These are phyloP conservation scores for Sminthurides aquaticus DNA, from an alignment of 2,888 invertebrate species.

Conservation along the genomic window DNA sequence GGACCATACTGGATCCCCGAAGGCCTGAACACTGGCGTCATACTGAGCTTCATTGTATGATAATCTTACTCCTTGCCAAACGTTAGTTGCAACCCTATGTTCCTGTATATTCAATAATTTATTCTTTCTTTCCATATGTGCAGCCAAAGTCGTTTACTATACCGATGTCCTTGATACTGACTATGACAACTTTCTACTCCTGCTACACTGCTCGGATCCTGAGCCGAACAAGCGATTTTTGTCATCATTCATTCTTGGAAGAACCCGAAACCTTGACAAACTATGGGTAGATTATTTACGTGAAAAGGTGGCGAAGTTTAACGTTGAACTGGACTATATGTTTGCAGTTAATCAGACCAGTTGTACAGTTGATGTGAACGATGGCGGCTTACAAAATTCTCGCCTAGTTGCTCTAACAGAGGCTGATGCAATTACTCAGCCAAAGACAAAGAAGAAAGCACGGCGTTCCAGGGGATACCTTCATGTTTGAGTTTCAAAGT, in stretches of 20 bases:
- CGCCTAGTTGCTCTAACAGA: neutral
- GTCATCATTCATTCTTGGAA: constrained; percentile 72
- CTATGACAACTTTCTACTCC: constrained; percentile 70
- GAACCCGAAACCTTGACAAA: constrained; percentile 54
- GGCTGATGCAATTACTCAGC: neutral
- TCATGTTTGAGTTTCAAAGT: too few species aligned
- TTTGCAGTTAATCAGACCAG: constrained; percentile 70
- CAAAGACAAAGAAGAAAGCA: neutral
- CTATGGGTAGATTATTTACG: constrained; percentile 65
- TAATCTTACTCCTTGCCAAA: constrained; percentile 26
- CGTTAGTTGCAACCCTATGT: neutral
- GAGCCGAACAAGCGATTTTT: constrained; percentile 62
- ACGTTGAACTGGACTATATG: constrained; percentile 76
- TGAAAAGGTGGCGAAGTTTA: constrained; percentile 69
- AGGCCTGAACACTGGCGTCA: constrained; percentile 80
- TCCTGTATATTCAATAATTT: too few species aligned
- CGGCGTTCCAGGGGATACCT: neutral
- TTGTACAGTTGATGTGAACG: constrained; percentile 48
- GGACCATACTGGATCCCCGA: constrained; percentile 66
- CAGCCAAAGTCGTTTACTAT: constrained; percentile 81
- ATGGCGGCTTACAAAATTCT: too few species aligned
- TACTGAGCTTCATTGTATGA: constrained; percentile 74
- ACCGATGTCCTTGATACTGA: constrained; percentile 79
- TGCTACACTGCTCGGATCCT: constrained; percentile 74
- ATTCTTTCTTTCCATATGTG: too few species aligned